A percentile compares a stretch with the other conserved stretches of the same genome.
phyloP scores from a whole-genome alignment of 2,888 invertebrate genomes.

The Athalia circularis region DNA sequence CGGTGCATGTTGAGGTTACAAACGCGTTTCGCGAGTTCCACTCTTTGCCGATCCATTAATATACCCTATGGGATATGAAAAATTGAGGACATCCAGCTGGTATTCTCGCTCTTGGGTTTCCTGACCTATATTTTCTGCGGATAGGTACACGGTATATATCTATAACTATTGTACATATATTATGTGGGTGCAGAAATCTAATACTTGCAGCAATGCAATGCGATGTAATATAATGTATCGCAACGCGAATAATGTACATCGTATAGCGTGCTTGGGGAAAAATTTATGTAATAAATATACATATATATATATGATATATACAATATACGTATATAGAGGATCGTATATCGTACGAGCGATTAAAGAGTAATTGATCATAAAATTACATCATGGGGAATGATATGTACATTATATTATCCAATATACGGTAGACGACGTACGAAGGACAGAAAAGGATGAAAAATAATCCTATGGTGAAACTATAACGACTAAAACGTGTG shows the following conservation, averaged over 20 bases:
- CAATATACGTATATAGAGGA: not conserved
- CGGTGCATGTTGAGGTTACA: too few species aligned
- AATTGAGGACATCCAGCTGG: not conserved
- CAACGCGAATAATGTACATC: too few species aligned
- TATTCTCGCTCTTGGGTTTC: not conserved
- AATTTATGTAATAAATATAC: too few species aligned
- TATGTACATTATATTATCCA: too few species aligned
- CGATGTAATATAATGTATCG: too few species aligned
- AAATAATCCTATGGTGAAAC: too few species aligned
- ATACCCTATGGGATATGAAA: not conserved
- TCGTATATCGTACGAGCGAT: constrained; percentile 6
- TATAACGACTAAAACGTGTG: too few species aligned
- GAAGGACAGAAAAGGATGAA: too few species aligned
- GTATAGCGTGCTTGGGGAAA: too few species aligned
- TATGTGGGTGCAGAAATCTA: too few species aligned
- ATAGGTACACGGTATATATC: not conserved
- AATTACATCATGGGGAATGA: not conserved
- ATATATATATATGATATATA: not conserved
- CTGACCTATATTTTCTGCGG: not conserved
- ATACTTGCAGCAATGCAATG: too few species aligned
- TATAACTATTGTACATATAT: not conserved
- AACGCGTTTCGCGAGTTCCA: not conserved
- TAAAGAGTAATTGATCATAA: constrained; percentile 27
- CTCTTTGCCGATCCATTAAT: not conserved
- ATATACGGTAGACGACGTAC: too few species aligned